These are phyloP conservation scores for Proisotoma minuta DNA, from an alignment of 2,888 invertebrate genomes.

Conservation along the genomic window DNA sequence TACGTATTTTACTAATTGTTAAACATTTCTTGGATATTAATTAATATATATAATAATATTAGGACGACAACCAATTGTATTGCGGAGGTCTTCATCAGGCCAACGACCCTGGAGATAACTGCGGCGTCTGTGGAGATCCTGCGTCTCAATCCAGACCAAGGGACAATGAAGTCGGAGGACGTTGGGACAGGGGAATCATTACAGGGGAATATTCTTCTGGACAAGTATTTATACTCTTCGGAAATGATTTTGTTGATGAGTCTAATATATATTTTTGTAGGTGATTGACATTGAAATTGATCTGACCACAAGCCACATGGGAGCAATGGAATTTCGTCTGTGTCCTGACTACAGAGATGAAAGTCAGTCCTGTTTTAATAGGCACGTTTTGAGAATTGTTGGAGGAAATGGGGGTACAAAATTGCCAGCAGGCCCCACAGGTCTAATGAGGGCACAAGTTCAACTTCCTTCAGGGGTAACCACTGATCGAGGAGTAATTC, in stretches of 20 bases:
- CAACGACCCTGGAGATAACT: neutral
- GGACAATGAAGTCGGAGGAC: conserved; percentile 15
- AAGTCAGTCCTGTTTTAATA: conserved; percentile 27
- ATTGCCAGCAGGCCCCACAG: neutral
- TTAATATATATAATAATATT: too few species aligned
- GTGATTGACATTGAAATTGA: neutral
- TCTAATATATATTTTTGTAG: too few species aligned
- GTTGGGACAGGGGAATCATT: conserved; percentile 11
- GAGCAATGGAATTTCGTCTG: conserved; percentile 10
- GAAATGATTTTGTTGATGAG: neutral
- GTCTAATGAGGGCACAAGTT: neutral
- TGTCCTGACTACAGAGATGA: conserved; percentile 38
- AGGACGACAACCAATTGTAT: neutral
- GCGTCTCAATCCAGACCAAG: neutral
- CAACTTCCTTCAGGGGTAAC: conserved; percentile 15
- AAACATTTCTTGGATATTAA: too few species aligned
- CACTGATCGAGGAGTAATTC: conserved; percentile 27
- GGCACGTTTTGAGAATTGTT: conserved; percentile 28
- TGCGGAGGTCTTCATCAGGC: neutral
- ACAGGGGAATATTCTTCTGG: conserved; percentile 17
- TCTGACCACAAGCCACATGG: conserved; percentile 8
- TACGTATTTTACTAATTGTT: too few species aligned
- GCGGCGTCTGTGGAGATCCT: conserved; percentile 16
- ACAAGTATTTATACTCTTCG: conserved; percentile 8
- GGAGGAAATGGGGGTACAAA: conserved; percentile 14